These are phyloP conservation scores for Trididemnum miniatum DNA, from an alignment of 23 tunicate genomes.

Conservation along the genomic window DNA sequence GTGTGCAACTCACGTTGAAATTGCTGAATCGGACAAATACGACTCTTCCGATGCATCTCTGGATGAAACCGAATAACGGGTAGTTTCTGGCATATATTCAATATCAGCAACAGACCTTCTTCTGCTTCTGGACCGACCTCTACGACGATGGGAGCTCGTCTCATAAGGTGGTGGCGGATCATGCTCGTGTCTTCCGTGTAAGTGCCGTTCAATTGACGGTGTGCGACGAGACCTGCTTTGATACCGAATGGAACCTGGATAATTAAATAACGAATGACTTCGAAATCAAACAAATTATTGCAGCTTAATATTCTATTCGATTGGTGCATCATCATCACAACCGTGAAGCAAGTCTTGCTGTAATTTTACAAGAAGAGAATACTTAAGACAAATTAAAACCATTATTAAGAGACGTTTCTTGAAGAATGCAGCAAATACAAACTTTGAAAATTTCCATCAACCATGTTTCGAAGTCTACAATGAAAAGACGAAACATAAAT, in stretches of 20 bases:
- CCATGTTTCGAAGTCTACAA: too few species aligned
- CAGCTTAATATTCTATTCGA: too few species aligned
- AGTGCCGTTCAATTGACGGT: neutral
- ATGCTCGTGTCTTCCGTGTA: constrained; percentile 14
- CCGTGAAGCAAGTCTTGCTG: too few species aligned
- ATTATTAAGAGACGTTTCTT: too few species aligned
- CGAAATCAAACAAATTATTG: too few species aligned
- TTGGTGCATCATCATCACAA: too few species aligned
- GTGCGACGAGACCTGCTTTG: neutral
- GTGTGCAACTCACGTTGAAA: constrained; percentile 20
- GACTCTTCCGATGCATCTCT: constrained; percentile 1
- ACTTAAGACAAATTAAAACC: too few species aligned
- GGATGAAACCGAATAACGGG: neutral
- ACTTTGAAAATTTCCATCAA: too few species aligned
- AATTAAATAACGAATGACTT: neutral
- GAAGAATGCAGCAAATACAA: too few species aligned
- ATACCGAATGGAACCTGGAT: neutral
- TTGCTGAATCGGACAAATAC: neutral
- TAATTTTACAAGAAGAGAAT: too few species aligned
- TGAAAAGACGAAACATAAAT: too few species aligned
- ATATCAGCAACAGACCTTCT: neutral
- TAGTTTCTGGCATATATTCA: neutral
- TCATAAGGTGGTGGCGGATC: constrained; percentile 4
- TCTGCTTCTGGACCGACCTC: neutral
- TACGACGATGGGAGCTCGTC: neutral